Evolutionary conservation across 1,140 invertebrate genomes (phyloP), one percentile per base, ranked within the genome.

Genomic region (Diuraphis noxia): DNA sequence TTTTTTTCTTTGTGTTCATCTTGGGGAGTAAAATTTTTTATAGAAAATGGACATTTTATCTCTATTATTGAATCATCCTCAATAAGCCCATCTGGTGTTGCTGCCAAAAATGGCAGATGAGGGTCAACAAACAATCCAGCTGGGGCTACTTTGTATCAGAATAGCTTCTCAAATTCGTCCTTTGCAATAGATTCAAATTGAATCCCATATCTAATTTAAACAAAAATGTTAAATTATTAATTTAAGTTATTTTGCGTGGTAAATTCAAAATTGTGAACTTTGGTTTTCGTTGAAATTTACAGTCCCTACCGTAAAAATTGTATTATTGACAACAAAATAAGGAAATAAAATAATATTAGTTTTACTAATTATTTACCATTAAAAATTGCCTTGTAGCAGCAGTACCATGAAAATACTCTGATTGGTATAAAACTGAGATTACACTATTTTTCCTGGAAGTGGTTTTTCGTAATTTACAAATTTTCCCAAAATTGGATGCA

Each of bases 121-220:
- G 5, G 5, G 7, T 87, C 43, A 49, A 87, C 85, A 87, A 87
- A 87, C 8, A 49, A 17, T 36, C 85, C 46, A 25, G 41, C 25
- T 85, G 6, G 21, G 41, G 41, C 41, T 41, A 84, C 21, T 85
- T 85, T 46, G 9, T 8, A 81, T 21, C 21, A 13, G 0, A 25
- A 81, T 8, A 81, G 17, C 36, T 23, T 81, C 7, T 85, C n/a
- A 46, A 85, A 46, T 46, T 85, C 13, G 25, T 46, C 25, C 25
- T 84, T 85, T 17, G 40, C 43, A 34, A 85, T 85, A 46, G 40
- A 19, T 85, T 85, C 41, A n/a, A 85, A 46, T 85, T 85, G 41
- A 30, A 46, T 85, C 21, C 41, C 82, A 19, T 85, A 85, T 2
- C 43, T 34, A 43, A 40, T 52, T 52, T 7, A 52, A 52, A 23